Evolutionary conservation across 92 coral and sea anemone genomes (phyloP), one percentile per base, ranked within the genome.

Genomic region (Palythoa heliodiscus): DNA sequence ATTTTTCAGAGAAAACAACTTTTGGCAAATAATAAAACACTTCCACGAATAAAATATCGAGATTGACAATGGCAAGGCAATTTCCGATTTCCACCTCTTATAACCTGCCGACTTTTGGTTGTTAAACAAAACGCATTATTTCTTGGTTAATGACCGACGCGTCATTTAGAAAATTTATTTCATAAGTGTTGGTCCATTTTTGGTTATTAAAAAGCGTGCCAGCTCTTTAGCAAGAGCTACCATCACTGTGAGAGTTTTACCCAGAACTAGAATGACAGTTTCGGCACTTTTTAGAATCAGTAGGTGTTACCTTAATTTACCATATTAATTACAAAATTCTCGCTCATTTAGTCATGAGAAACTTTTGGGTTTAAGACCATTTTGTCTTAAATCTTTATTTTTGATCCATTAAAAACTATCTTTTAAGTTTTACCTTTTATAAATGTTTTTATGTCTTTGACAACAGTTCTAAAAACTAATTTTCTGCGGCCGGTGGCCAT

Each of bases 171-270:
- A 29, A 16, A 4, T 43, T 16, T 69, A 37, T 69, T 69, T 69
- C 5, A 69, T 22, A 43, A 69, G 73, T 11, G 2, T 29, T 29
- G 73, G 47, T 69, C 40, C 10, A 29, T 69, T 69, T 29, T 11
- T 69, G 73, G 73, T 37, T 69, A 69, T 69, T 69, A 37, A 69
- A 69, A 69, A 63, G 22, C n/a, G 39, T 69, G 47, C 15, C 11
- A 69, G 24, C 73, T 29, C 7, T 69, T 69, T 69, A 69, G 5
- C 6, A 37, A 69, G 17, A 69, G 11, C 47, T 63, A 37, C 73
- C n/a, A 29, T 17, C 25, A 25, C 15, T 69, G 40, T 29, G 40
- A 5, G 24, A 69, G 25, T 69, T 25, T 7, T 3, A 48, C 8
- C 15, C 9, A 16, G 35, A 35, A 35, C 25, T 24, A 29, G 73